Evolutionary conservation across 2,113 vertebrate genomes (phyloP).

Genomic region (Eolophus roseicapilla): DNA sequence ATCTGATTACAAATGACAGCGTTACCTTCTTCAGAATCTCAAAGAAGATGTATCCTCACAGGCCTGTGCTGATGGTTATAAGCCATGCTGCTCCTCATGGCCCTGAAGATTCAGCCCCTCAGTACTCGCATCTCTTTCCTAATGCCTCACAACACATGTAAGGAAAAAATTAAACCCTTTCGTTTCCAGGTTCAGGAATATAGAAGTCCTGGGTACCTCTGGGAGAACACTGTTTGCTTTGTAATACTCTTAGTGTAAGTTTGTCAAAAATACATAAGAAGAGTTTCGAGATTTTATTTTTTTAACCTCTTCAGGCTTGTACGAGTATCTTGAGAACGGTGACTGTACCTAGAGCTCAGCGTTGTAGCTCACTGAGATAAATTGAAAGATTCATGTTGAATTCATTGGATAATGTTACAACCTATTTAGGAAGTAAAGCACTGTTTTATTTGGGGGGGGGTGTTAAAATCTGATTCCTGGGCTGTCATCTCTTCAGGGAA

Average conservation of each 20-base stretch:
- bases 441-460: not conserved
- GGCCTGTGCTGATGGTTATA: slow-evolving; percentile 93
- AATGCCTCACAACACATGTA: slow-evolving; percentile 98
- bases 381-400: not conserved
- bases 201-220: not conserved
- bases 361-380: not conserved
- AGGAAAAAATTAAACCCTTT: slow-evolving; percentile 60
- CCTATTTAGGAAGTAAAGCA: not conserved
- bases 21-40: slow-evolving; percentile 93
- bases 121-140: slow-evolving; percentile 90
- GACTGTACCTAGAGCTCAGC: not conserved
- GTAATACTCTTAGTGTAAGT: not conserved
- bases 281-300: not conserved
- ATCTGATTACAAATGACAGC: slow-evolving; percentile 96
- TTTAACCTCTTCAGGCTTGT: not conserved
- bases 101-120: slow-evolving; percentile 94
- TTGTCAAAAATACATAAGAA: not conserved
- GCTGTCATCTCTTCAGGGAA: not conserved
- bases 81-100: slow-evolving; percentile 96
- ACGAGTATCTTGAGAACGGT: not conserved
- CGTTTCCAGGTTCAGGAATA: not conserved
- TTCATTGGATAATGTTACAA: not conserved
- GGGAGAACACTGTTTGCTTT: not conserved
- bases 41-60: slow-evolving; percentile 93
- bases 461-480: not conserved